Base-by-base conservation (phyloP, 2,888 invertebrate species). In the Yponomeuta plumbellus region DNA sequence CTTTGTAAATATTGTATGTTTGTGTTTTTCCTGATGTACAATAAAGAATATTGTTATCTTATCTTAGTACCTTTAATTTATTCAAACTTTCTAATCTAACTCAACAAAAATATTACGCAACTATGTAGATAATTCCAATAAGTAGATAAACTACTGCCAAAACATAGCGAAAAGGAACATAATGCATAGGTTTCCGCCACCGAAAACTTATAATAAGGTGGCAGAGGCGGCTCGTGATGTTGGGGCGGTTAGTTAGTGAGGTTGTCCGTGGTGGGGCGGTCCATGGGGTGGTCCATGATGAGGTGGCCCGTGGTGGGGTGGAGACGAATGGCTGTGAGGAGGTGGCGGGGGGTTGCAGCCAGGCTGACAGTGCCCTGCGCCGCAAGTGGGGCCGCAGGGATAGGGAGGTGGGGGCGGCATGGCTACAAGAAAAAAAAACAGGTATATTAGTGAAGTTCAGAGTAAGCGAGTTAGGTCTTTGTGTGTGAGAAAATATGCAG, bases 301-400 rank as follows among this genome's bases (percentile, higher is more conserved):
- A 3, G 64, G 64, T 1, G 20, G 44, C 8, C 21, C 44, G 17
- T 64, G 63, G 23, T 61, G 66, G 6, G 57, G 68, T 3, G 68
- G 62, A 13, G 65, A 73, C 34, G 69, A 73, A n/a, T 69, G 70
- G 23, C 52, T 6, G 64, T 17, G 23, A 5, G 13, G 64, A 11
- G 64, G 64, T 10, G 63, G 74, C 13, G 44, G 17, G 4, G 44
- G 72, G 70, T 77, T 78, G 73, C 87, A 87, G 71, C 81, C 80
- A 0, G 87, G 84, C 0, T 75, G 74, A 69, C 87, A 86, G 69
- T 70, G 69, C 0, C 79, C 80, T 0, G 75, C 78, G 1, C 85
- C 82, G 67, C 87, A 87, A 70, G 75, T 71, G 0, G 85, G 83
- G 0, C 86, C 85, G 68, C 87, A 87, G 1, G 85, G 85, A 26